A percentile compares a stretch with the other conserved stretches of the same genome.
phyloP scores from a whole-genome alignment of 2,113 vertebrate genomes.

The Notothenia rossii region DNA sequence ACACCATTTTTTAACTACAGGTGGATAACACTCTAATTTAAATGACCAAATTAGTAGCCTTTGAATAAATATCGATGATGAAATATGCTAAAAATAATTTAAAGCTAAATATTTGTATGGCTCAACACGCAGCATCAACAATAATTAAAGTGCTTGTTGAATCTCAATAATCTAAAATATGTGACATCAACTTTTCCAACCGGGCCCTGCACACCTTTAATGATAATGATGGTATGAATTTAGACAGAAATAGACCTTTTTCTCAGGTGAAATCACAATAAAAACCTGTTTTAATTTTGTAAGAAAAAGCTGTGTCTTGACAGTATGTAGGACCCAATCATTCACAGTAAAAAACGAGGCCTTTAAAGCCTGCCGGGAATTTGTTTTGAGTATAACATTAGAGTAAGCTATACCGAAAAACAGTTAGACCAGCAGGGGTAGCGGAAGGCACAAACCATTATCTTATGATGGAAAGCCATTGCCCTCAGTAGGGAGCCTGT shows the following conservation, averaged over 20 bases:
- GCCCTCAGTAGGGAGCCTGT: slow-evolving; percentile 36
- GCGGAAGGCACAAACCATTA: slow-evolving; percentile 28
- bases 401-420: slow-evolving; percentile 6
- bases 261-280: not conserved
- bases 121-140: not conserved
- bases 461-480: slow-evolving; percentile 41
- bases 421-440: not conserved
- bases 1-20: no score
- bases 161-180: not conserved
- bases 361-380: not conserved
- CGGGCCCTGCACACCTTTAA: not conserved
- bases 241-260: not conserved
- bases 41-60: not conserved
- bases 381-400: not conserved
- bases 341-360: not conserved
- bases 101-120: no score
- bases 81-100: not conserved
- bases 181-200: not conserved
- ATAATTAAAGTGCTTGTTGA: no score
- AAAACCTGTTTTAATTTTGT: not conserved
- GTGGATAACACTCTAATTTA: no score
- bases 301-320: not conserved
- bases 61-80: not conserved
- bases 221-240: no score
- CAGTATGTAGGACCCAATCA: not conserved